These are phyloP conservation scores for Ceratitis capitata DNA, from an alignment of 1,140 invertebrate genomes.

Conservation along the genomic window DNA sequence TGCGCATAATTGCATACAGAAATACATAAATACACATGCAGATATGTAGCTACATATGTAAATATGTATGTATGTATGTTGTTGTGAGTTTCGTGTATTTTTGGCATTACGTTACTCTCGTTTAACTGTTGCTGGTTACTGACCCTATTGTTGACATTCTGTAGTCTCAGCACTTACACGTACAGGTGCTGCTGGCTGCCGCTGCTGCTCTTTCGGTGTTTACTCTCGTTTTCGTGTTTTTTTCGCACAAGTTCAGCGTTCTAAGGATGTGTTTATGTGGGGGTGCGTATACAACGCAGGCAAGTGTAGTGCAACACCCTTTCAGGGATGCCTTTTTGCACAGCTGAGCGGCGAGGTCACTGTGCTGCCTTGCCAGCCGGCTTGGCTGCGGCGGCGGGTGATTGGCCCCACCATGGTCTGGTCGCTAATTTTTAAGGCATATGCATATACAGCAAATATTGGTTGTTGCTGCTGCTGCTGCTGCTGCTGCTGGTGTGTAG, in stretches of 20 bases:
- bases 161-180: background rate
- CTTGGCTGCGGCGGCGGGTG: background rate
- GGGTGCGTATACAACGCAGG: background rate
- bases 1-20: background rate
- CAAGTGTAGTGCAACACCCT: conserved; percentile 19
- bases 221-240: background rate
- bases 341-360: conserved; percentile 5
- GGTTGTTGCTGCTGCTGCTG: too few relatives aligned
- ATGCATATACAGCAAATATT: too few relatives aligned
- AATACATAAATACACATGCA: too few relatives aligned
- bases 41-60: too few relatives aligned
- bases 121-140: background rate
- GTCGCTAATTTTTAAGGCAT: background rate
- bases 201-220: background rate
- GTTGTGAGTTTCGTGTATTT: too few relatives aligned
- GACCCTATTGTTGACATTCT: background rate
- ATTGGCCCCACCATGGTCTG: background rate
- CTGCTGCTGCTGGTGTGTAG: too few relatives aligned
- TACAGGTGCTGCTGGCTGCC: background rate
- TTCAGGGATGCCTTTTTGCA: background rate
- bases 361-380: background rate
- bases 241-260: conserved; percentile 8
- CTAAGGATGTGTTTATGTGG: background rate
- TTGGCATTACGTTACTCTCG: background rate
- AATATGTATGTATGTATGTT: background rate